Base-by-base conservation (phyloP, 1,140 invertebrate genomes). In the Papilio aristodemus region DNA sequence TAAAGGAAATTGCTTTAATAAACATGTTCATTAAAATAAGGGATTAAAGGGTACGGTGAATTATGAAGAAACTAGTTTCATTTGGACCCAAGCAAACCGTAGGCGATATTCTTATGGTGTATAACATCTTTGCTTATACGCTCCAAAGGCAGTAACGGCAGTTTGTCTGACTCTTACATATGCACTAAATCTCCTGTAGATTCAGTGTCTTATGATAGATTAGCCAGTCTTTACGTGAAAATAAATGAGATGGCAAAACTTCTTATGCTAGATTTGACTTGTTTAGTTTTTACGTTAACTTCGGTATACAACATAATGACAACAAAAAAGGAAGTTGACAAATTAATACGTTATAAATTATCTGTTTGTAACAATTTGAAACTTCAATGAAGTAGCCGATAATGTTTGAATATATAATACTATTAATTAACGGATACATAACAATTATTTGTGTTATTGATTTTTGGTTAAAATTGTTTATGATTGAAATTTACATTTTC, bases 1-100 rank as follows among this genome's bases (percentile, higher is more conserved):
- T 19, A 46, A 17, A 46, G 43, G 17, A 46, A 46, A 46, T 46
- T 46, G 17, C 43, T 46, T 46, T 46, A 19, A 46, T 46, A 46
- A 46, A 46, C 17, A 46, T 46, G 43, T 19, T 19, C 7, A 19
- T 46, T 19, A n/a, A n/a, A n/a, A 46, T 46, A n/a, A 41, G 39
- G 39, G 39, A 41, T 41, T 41, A 41, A 46, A 46, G 43, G 17
- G 8, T 46, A 46, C 17, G 10, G 43, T 54, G 19, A 54, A 22
- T 54, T 54, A 22, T 10, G 6, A 10, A 19, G 9, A 11, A 50
- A 50, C 19, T 4, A 22, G 46, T 50, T 50, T 50, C 19, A 50
- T 50, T 50, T 22, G 17, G 8, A 50, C 43, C 19, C 17, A 50
- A 22, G 46, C 22, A 54, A 8, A 5, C 11, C 4, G 19, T 22